These are phyloP conservation scores for Cephalopachus bancanus DNA, from an alignment of 2,797 vertebrate genomes.

Conservation along the genomic window DNA sequence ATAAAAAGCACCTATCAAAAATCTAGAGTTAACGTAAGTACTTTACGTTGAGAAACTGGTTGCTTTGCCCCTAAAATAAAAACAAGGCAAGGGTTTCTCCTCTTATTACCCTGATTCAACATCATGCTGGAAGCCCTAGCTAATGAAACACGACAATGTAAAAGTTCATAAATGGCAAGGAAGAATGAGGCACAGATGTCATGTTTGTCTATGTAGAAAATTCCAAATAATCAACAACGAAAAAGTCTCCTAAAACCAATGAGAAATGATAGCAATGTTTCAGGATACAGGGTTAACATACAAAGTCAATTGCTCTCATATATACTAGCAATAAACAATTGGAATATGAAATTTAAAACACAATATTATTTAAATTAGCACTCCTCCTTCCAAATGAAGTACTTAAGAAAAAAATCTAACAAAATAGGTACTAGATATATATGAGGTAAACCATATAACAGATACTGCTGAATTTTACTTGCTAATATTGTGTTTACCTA, in stretches of 20 bases:
- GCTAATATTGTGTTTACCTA: neutral
- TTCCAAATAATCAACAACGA: neutral
- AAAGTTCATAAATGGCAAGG: neutral
- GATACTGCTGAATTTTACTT: neutral
- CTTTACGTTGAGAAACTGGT: neutral
- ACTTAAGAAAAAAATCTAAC: neutral
- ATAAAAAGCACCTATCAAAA: neutral
- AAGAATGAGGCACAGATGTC: slow-evolving; percentile 14
- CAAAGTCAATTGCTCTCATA: neutral
- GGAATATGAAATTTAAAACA: neutral
- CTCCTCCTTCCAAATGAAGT: neutral
- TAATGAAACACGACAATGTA: neutral
- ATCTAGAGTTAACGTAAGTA: neutral
- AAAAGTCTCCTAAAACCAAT: neutral
- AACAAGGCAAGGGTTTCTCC: neutral
- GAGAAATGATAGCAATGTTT: neutral
- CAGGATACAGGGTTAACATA: neutral
- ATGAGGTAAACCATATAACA: neutral
- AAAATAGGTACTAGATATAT: neutral
- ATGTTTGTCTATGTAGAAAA: neutral
- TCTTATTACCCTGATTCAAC: neutral
- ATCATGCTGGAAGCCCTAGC: neutral
- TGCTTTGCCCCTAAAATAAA: neutral
- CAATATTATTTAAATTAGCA: neutral
- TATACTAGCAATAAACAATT: neutral